phyloP scores from a whole-genome alignment of 2,113 vertebrate species.

The Junco hyemalis region DNA sequence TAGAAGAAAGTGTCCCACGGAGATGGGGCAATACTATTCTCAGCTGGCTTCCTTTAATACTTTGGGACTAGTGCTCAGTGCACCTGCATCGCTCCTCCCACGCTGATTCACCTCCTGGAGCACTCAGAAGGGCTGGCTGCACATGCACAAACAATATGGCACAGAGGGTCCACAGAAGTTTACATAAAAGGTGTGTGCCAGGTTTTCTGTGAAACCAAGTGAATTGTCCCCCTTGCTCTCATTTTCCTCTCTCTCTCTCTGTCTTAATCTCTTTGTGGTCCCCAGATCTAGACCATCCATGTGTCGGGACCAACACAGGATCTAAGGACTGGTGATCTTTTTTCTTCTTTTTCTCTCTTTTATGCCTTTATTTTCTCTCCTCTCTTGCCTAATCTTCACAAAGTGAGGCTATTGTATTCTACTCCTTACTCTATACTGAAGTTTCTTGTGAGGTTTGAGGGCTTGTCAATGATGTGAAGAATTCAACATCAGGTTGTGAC shows the following conservation, averaged over 20 bases:
- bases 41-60: not conserved
- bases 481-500: not conserved
- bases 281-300: not conserved
- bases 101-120: too few species aligned
- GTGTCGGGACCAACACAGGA: not conserved
- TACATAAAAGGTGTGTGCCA: not conserved
- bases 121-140: not conserved
- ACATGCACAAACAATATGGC: not conserved
- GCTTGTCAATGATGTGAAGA: not conserved
- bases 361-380: not conserved
- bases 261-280: too few species aligned
- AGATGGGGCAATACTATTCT: not conserved
- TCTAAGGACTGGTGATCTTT: not conserved
- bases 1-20: accelerated
- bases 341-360: not conserved
- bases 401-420: not conserved
- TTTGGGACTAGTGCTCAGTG: not conserved
- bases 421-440: not conserved
- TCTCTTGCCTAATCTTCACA: not conserved
- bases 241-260: not conserved
- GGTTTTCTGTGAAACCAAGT: not conserved
- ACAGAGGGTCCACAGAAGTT: not conserved
- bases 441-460: not conserved
- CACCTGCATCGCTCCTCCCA: not conserved
- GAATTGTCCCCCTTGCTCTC: not conserved